Evolutionary conservation across 2,888 invertebrate species (phyloP).

Genomic region (Acrobasis repandana): DNA sequence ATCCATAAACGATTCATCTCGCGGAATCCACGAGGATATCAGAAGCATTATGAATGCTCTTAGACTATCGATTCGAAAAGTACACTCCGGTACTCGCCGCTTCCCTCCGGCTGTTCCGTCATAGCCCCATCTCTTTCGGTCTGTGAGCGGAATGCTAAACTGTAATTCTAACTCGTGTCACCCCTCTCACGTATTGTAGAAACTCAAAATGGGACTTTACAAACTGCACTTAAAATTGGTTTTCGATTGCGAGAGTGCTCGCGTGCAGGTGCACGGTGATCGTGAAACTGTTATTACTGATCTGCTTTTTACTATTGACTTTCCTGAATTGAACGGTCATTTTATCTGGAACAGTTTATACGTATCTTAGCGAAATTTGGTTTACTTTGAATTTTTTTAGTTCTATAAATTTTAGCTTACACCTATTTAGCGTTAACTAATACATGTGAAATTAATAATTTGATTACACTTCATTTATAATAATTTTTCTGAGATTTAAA

Average conservation of each 20-base stretch:
- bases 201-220: conserved; percentile 58
- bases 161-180: conserved; percentile 53
- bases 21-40: conserved; percentile 50
- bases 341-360: conserved; percentile 33
- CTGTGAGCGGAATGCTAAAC: conserved; percentile 58
- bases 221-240: conserved; percentile 57
- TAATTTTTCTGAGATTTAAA: no score
- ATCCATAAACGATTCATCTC: conserved; percentile 66
- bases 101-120: conserved; percentile 46
- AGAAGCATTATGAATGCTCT: conserved; percentile 54
- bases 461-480: no score
- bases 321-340: conserved; percentile 47
- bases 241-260: conserved; percentile 49
- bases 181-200: conserved; percentile 43
- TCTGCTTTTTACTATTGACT: conserved; percentile 47
- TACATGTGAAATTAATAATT: no score
- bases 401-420: no score
- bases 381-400: neutral
- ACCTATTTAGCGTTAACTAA: no score
- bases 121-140: conserved; percentile 55
- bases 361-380: neutral
- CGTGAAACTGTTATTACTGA: conserved; percentile 51
- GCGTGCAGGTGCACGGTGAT: conserved; percentile 54
- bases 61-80: conserved; percentile 55
- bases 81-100: conserved; percentile 52